Conservation (phyloP, 1,140 invertebrate species). For the Zaprionus tsacasi region DNA sequence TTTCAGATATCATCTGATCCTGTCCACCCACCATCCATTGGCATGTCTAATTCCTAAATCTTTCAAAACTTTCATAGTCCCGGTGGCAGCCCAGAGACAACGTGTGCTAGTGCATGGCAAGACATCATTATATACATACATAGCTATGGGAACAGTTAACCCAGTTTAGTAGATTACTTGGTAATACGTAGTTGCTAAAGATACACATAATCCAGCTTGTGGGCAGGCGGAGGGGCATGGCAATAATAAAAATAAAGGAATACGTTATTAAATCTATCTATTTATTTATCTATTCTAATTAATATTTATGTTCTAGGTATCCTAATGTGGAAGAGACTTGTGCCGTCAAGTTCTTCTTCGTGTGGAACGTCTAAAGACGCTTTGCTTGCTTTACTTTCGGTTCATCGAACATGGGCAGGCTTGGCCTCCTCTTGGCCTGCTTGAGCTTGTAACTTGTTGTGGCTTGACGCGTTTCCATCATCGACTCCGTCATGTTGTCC, state of each 20-base stretch:
- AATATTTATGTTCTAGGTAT: background rate
- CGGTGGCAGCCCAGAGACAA: slow-evolving; percentile 2
- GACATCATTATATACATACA: background rate
- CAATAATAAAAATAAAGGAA: slow-evolving; percentile 4
- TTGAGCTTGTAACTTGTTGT: background rate
- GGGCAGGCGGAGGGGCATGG: background rate
- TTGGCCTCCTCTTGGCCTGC: background rate
- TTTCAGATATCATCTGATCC: background rate
- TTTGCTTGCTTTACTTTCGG: background rate
- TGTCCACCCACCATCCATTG: background rate
- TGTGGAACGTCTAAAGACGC: background rate
- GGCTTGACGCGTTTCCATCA: background rate
- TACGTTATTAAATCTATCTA: background rate
- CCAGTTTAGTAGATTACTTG: background rate
- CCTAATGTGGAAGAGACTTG: too few relatives aligned
- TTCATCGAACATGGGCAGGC: background rate
- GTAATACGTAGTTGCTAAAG: background rate
- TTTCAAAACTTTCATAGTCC: background rate
- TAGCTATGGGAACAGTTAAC: background rate
- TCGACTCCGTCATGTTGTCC: background rate
- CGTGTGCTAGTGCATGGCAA: slow-evolving; percentile 2
- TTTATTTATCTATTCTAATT: background rate
- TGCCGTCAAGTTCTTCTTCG: background rate
- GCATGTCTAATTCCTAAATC: background rate
- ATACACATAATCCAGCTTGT: background rate